Base-by-base conservation (phyloP, 1,140 invertebrate species). In the Micrasema longulum region DNA sequence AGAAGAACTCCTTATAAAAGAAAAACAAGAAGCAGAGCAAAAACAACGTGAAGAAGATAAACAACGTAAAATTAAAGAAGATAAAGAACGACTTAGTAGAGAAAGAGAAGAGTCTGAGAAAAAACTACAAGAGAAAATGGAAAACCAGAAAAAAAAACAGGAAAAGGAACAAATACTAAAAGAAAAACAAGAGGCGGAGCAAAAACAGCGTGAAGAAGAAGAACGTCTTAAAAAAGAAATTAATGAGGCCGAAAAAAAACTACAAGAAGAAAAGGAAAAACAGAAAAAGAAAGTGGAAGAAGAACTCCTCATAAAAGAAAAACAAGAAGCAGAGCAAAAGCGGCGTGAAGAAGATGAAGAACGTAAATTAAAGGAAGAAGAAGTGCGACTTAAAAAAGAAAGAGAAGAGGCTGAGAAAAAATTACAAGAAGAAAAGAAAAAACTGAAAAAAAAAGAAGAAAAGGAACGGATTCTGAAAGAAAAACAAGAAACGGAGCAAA, bases 31-130 rank as follows among this genome's bases (percentile, higher is more conserved):
- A 72, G 31, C 72, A 43, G 75, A 71, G 65, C 50, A 76, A 78
- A 78, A 62, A 79, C 83, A 66, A 76, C 76, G 78, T 53, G 79
- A 83, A 62, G 79, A 83, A 70, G 16, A 76, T 38, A 36, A 66
- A 67, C 48, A 71, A 71, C 66, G 69, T 36, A 60, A 65, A 72
- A 57, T 71, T 63, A 18, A 71, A 77, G 69, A 66, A 77, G 26
- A 47, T 68, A 11, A 71, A 64, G 48, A 75, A 71, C 14, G 60
- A 65, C 5, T 74, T 76, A 65, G 77, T 77, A 67, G 55, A 73
- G 64, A 65, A 36, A 53, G 7, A 31, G 26, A 31, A 31, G 77
- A 18, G 73, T 77, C 10, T 6, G 26, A 60, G 69, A 62, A 67
- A 48, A 70, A 70, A 55, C n/a, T 31, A 48, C 62, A 43, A 67